Conservation (phyloP, 2,113 vertebrate species). For the Paracanthobrama guichenoti region DNA sequence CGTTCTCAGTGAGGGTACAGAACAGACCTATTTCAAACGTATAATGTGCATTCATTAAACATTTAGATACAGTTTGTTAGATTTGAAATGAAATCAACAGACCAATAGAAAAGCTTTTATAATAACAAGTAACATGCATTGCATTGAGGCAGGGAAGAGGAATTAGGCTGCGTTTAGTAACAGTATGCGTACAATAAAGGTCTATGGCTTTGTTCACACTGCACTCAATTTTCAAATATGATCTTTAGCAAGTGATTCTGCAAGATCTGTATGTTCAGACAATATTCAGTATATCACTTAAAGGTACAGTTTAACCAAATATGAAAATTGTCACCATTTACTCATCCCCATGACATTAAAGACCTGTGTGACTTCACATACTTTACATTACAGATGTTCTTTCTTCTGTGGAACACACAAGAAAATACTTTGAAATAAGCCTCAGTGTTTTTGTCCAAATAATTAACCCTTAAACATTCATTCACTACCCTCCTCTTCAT, state of each 20-base stretch:
- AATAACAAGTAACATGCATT: constrained; percentile 25
- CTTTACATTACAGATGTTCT: neutral
- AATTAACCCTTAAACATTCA: neutral
- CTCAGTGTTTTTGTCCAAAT: neutral
- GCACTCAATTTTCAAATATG: neutral
- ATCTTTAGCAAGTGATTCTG: neutral
- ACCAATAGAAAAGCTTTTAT: neutral
- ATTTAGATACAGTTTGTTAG: neutral
- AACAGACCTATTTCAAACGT: neutral
- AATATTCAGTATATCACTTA: neutral
- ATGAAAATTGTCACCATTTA: neutral
- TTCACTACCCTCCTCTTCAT: no score
- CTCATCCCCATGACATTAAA: neutral
- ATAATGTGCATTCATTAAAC: constrained; percentile 1
- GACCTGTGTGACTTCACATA: neutral
- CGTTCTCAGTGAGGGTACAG: constrained; percentile 6
- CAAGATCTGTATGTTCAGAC: constrained; percentile 11
- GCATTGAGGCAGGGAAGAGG: constrained; percentile 25
- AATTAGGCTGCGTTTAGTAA: neutral
- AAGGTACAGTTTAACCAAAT: neutral
- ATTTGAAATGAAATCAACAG: neutral
- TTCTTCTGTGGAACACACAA: neutral
- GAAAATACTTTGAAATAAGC: neutral
- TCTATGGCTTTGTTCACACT: constrained; percentile 29
- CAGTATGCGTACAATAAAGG: neutral